Conservation (phyloP, 2,888 invertebrate species). For the Orthonychiurus folsomi region DNA sequence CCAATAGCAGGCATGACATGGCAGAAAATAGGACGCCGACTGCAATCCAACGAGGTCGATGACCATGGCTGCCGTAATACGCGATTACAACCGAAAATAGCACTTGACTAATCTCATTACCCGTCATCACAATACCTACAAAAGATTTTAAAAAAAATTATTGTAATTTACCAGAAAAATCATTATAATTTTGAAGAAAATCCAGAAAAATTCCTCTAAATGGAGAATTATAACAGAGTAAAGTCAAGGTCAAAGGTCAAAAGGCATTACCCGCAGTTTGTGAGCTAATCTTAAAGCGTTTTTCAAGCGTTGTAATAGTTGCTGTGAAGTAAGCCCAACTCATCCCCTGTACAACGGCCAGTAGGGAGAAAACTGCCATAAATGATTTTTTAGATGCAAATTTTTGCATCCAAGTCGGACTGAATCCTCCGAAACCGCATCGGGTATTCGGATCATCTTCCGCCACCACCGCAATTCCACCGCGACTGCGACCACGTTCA, state of each 20-base stretch:
- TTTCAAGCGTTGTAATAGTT: slow-evolving; percentile 64
- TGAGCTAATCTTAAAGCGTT: slow-evolving; percentile 63
- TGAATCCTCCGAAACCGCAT: slow-evolving; percentile 51
- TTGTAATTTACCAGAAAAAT: background rate
- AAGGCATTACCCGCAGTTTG: slow-evolving; percentile 54
- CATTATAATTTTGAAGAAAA: background rate
- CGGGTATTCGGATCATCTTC: slow-evolving; percentile 29
- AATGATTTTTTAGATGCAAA: slow-evolving; percentile 55
- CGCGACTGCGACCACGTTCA: background rate
- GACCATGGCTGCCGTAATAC: slow-evolving; percentile 61
- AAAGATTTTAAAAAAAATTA: no score
- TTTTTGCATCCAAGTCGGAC: slow-evolving; percentile 54
- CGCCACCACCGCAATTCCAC: background rate
- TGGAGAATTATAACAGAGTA: background rate
- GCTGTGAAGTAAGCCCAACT: slow-evolving; percentile 63
- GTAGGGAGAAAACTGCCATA: slow-evolving; percentile 54
- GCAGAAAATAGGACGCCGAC: slow-evolving; percentile 58
- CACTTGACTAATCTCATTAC: slow-evolving; percentile 64
- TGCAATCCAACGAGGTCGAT: slow-evolving; percentile 65
- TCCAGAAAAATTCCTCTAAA: background rate
- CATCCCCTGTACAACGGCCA: slow-evolving; percentile 55
- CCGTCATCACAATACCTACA: slow-evolving; percentile 60
- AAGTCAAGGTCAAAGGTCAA: no score
- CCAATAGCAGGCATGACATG: slow-evolving; percentile 55
- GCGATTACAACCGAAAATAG: slow-evolving; percentile 58